phyloP scores from a whole-genome alignment of 1,140 invertebrate species.

The Ericerus pela region DNA sequence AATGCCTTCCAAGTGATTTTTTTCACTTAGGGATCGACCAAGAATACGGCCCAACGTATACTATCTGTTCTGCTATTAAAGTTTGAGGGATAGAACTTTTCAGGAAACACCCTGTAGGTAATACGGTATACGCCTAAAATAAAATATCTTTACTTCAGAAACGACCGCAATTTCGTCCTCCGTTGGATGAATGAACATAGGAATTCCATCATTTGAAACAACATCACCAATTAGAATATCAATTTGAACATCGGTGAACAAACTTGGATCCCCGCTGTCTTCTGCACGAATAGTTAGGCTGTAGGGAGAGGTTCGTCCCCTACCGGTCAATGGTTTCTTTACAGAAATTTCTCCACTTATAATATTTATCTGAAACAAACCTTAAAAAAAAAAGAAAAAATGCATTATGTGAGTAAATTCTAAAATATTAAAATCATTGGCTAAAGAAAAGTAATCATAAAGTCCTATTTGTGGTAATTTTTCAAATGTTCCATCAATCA shows the following conservation, averaged over 20 bases:
- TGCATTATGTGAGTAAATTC: too few relatives aligned
- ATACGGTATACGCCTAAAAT: too few relatives aligned
- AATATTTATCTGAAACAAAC: constrained; percentile 48
- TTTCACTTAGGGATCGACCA: too few relatives aligned
- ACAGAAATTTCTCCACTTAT: constrained; percentile 52
- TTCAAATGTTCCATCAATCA: too few relatives aligned
- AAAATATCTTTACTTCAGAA: constrained; percentile 44
- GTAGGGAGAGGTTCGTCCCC: constrained; percentile 60
- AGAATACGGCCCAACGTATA: too few relatives aligned
- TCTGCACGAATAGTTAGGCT: constrained; percentile 47
- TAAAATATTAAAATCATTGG: too few relatives aligned
- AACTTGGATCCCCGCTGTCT: constrained; percentile 48
- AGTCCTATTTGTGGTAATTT: too few relatives aligned
- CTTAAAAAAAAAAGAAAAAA: constrained; percentile 27
- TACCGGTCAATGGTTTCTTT: constrained; percentile 47
- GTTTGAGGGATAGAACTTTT: too few relatives aligned
- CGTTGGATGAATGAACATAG: constrained; percentile 52
- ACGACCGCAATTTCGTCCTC: constrained; percentile 52
- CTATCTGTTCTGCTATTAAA: too few relatives aligned
- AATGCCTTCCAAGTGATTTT: too few relatives aligned
- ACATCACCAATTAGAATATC: constrained; percentile 62
- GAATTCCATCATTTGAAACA: constrained; percentile 67
- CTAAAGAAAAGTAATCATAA: too few relatives aligned
- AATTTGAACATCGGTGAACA: constrained; percentile 46
- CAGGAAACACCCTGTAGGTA: too few relatives aligned